Base-by-base conservation (phyloP, 2,888 invertebrate species). In the Timema podura region DNA sequence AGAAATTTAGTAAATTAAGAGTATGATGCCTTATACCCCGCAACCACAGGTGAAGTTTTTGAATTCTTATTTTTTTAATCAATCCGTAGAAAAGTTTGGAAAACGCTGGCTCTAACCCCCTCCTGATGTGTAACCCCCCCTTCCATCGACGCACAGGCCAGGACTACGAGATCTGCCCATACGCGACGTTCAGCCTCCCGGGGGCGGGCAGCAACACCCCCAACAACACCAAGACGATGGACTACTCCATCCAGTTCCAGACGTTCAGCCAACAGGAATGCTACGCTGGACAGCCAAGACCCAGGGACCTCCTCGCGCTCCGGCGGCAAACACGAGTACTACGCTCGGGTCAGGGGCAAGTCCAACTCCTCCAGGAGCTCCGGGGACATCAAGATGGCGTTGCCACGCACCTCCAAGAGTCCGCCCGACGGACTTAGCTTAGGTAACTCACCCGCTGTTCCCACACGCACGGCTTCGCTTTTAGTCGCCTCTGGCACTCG, bases 81-180 rank as follows among this genome's bases (percentile, higher is more conserved):
- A 30, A 30, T 30, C 30, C 30, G 30, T 30, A 30, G 30, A 30
- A 1, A 30, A 30, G 30, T 30, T 30, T 30, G 30, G 30, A 30
- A 30, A 30, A 30, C 30, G 30, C 30, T 30, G 30, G 3, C 1
- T 30, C 30, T 30, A 30, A 3, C 30, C 30, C 30, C 30, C 3
- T 30, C 30, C 30, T 30, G 30, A 30, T 30, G 30, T 30, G 30
- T 30, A 30, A 30, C 1, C 30, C 30, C 30, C 30, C 30, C 30
- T 30, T 30, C 30, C 30, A 30, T 30, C 30, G 30, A 30, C 30
- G 30, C 9, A 13, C 65, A 73, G 73, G 73, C 64, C 73, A 72
- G 64, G 73, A 73, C 72, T 80, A 80, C 74, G 80, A 80, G 74
- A 79, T 80, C 68, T 79, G 79, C 73, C 80, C 81, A 6, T 81